Percentiles rank a stretch among this genome's conserved stretches.
These are phyloP conservation scores for Paracyprichromis sp. DNA, from an alignment of 2,113 vertebrate species.

Conservation along the genomic window DNA sequence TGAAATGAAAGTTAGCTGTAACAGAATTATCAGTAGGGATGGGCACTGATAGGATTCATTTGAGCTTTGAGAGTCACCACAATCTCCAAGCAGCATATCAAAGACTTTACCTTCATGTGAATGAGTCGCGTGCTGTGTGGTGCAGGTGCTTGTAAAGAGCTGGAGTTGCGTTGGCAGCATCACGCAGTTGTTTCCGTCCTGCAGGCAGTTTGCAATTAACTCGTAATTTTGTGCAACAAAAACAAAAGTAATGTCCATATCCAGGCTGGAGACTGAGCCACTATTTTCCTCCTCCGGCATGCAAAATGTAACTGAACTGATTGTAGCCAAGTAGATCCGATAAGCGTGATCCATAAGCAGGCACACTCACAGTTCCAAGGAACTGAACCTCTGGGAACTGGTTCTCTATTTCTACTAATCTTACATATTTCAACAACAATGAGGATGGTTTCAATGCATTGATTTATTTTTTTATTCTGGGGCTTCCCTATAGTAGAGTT, in stretches of 20 bases:
- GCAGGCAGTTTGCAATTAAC: neutral
- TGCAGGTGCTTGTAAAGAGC: neutral
- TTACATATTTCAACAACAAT: neutral
- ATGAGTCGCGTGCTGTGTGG: neutral
- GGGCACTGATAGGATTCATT: neutral
- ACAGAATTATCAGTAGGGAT: accelerated
- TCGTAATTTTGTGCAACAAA: neutral
- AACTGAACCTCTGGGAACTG: neutral
- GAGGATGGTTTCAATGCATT: neutral
- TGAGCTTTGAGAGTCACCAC: neutral
- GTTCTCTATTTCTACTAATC: neutral
- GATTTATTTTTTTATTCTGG: neutral
- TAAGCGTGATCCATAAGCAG: neutral
- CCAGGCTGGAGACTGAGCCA: neutral
- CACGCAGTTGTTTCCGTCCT: neutral
- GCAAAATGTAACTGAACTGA: neutral
- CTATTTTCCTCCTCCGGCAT: accelerated
- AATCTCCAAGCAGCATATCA: neutral
- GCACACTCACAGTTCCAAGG: neutral
- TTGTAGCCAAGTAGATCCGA: neutral
- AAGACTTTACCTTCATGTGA: neutral
- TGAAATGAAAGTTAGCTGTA: neutral
- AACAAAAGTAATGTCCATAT: neutral
- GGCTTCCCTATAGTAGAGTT: neutral
- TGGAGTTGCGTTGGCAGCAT: neutral